Conservation (phyloP, 2,888 invertebrate genomes). For the Tribolium freemani region DNA sequence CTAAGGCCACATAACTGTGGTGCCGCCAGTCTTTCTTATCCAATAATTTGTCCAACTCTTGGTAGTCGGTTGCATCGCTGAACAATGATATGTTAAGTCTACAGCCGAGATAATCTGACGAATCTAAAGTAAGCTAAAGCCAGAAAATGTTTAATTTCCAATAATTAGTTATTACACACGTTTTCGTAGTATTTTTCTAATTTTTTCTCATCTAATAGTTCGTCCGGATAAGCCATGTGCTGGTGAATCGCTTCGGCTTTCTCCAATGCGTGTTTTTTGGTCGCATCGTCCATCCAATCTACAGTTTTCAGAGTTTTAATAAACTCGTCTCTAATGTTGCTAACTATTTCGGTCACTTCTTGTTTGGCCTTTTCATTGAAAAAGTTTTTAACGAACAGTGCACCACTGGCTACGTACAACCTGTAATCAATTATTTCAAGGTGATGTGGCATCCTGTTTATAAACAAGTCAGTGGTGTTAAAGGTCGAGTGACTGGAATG, state of each 20-base stretch:
- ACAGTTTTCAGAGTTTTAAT: conserved; percentile 79
- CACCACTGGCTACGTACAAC: conserved; percentile 78
- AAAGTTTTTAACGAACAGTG: conserved; percentile 84
- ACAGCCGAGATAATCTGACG: conserved; percentile 22
- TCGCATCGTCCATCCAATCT: conserved; percentile 90
- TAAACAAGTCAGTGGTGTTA: background rate
- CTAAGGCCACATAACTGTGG: conserved; percentile 69
- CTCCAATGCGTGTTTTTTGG: conserved; percentile 77
- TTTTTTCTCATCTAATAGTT: conserved; percentile 82
- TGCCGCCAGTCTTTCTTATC: conserved; percentile 71
- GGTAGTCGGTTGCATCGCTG: background rate
- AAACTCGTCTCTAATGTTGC: conserved; percentile 83
- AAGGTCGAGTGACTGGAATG: background rate
- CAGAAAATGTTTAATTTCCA: too few relatives aligned
- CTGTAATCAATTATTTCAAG: conserved; percentile 60
- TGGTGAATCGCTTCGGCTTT: conserved; percentile 83
- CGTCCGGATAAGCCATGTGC: conserved; percentile 90
- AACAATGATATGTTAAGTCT: conserved; percentile 19
- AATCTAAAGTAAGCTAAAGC: conserved; percentile 17
- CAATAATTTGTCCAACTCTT: conserved; percentile 68
- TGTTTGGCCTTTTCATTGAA: conserved; percentile 85
- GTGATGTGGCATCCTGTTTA: background rate
- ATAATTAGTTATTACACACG: conserved; percentile 63
- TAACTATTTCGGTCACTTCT: conserved; percentile 84
- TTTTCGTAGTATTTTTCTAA: conserved; percentile 80